phyloP scores from a whole-genome alignment of 2,797 vertebrate genomes.

The Lacerta bilineata region DNA sequence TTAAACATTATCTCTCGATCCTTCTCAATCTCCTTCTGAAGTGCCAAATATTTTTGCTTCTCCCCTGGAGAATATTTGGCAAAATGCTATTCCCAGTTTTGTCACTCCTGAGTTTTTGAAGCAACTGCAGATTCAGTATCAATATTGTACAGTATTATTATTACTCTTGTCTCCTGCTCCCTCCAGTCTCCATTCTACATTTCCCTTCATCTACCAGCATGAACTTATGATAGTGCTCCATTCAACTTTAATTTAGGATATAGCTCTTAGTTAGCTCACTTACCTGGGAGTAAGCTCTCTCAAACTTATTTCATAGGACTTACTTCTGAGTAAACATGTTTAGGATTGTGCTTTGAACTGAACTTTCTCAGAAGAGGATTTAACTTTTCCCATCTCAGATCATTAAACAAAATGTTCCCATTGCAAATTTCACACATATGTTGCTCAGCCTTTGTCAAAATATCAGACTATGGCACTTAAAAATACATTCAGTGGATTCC shows the following conservation, averaged over 20 bases:
- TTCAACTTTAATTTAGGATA: background rate
- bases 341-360: background rate
- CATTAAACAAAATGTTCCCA: too few species aligned
- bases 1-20: too few species aligned
- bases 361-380: background rate
- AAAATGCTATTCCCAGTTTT: background rate
- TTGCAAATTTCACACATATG: background rate
- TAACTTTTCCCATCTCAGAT: background rate
- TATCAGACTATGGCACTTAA: slow-evolving; percentile 17
- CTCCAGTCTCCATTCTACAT: background rate
- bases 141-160: background rate
- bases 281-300: too few species aligned
- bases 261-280: too few species aligned
- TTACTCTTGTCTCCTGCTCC: background rate
- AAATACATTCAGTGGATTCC: slow-evolving; percentile 63
- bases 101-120: background rate
- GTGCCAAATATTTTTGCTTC: too few species aligned
- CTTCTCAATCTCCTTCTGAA: too few species aligned
- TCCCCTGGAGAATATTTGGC: too few species aligned
- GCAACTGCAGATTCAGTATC: background rate
- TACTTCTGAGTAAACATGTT: too few species aligned
- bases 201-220: background rate
- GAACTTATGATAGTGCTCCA: background rate
- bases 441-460: background rate
- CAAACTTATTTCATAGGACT: too few species aligned